A percentile compares a stretch with the other conserved stretches of the same genome.
Conservation (phyloP, 2,888 invertebrate species). For the Cordilura impudica region DNA sequence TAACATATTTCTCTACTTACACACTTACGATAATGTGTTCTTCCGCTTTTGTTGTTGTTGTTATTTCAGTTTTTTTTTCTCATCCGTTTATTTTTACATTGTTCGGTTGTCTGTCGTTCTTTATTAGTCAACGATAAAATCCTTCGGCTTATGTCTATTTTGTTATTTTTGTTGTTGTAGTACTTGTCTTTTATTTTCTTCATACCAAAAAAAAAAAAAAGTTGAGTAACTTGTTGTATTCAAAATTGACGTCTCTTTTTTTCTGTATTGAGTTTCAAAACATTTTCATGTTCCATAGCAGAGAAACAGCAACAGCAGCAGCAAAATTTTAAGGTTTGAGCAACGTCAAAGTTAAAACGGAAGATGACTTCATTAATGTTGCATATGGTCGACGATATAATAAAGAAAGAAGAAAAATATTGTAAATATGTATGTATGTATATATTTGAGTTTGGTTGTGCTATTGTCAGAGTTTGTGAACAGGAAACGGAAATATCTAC, state of each 20-base stretch:
- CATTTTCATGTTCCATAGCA: neutral
- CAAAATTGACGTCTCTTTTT: slow-evolving; percentile 21
- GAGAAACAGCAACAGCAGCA: neutral
- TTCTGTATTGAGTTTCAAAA: neutral
- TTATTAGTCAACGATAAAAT: slow-evolving; percentile 50
- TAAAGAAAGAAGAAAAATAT: neutral
- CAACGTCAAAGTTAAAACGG: slow-evolving; percentile 27
- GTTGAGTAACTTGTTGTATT: slow-evolving; percentile 13
- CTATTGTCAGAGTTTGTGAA: slow-evolving; percentile 4
- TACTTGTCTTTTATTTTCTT: neutral
- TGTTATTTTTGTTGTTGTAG: neutral
- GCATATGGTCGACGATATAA: slow-evolving; percentile 22
- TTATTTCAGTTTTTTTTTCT: neutral
- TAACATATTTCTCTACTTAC: slow-evolving; percentile 32
- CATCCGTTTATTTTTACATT: slow-evolving; percentile 5
- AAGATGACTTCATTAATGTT: slow-evolving; percentile 56
- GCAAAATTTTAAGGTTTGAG: neutral
- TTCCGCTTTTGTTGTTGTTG: slow-evolving; percentile 15
- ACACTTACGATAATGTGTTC: slow-evolving; percentile 25
- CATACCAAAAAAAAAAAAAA: neutral
- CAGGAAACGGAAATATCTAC: slow-evolving; percentile 39
- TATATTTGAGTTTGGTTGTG: neutral
- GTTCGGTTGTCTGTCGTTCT: slow-evolving; percentile 36
- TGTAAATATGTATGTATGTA: neutral
- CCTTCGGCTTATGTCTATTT: slow-evolving; percentile 11